Percentiles rank a stretch among this genome's conserved stretches.
These are phyloP conservation scores for Chlamydotis undulata DNA, from an alignment of 2,113 vertebrate species.

Conservation along the genomic window DNA sequence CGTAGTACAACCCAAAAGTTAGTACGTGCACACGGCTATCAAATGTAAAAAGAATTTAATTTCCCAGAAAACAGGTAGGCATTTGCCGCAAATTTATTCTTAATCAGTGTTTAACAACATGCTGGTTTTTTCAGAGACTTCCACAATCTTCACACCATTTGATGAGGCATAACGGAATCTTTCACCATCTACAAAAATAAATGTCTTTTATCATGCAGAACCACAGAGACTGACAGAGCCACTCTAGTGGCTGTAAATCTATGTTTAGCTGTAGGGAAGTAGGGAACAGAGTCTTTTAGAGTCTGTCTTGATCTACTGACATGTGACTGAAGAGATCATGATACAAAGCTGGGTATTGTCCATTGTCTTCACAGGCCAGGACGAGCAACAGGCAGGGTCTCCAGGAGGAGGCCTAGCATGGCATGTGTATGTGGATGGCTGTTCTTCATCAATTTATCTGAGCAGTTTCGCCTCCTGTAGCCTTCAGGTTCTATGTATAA, in stretches of 20 bases:
- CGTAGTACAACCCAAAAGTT: neutral
- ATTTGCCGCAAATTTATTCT: neutral
- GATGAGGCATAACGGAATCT: neutral
- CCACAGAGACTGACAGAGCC: neutral
- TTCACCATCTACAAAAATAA: neutral
- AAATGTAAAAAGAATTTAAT: neutral
- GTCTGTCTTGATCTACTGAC: neutral
- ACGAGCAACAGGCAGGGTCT: neutral
- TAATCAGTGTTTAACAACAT: neutral
- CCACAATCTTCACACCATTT: neutral
- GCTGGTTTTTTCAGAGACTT: neutral
- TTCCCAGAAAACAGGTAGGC: neutral
- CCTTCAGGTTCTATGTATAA: neutral
- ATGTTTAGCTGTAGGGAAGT: neutral
- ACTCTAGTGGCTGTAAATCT: neutral
- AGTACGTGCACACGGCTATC: neutral
- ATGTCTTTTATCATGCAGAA: neutral
- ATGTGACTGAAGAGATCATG: neutral
- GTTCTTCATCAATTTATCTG: neutral
- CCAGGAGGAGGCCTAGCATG: neutral
- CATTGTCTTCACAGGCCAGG: neutral
- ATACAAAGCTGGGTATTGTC: neutral
- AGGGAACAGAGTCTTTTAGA: neutral
- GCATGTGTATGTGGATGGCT: fast-evolving
- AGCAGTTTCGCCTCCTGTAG: neutral